Conservation (phyloP, 2,113 vertebrate species). For the Nettapus auritus region DNA sequence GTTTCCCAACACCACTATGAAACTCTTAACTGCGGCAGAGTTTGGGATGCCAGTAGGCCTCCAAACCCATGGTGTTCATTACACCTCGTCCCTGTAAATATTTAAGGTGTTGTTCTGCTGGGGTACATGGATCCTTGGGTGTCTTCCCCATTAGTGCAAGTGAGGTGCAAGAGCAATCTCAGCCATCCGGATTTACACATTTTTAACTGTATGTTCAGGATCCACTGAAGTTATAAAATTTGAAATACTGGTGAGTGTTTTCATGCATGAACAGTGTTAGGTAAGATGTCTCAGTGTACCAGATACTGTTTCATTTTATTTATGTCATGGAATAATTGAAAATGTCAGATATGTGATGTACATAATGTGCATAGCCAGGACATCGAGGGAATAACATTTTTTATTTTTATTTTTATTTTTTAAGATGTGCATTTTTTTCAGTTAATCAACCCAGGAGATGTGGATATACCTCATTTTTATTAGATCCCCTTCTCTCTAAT, state of each 20-base stretch:
- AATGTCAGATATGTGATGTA: not conserved
- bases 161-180: not conserved
- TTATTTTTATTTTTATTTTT: not conserved
- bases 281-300: not conserved
- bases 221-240: not conserved
- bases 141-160: not conserved
- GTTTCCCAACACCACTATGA: not conserved
- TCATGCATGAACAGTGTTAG: not conserved
- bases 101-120: not conserved
- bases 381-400: not conserved
- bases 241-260: not conserved
- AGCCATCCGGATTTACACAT: not conserved
- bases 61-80: not conserved
- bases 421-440: not conserved
- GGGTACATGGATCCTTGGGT: accelerated
- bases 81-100: not conserved
- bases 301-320: not conserved
- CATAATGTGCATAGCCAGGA: not conserved
- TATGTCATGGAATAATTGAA: not conserved
- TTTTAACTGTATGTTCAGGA: not conserved
- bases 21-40: not conserved
- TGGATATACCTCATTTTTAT: not conserved
- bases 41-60: not conserved
- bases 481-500: not conserved
- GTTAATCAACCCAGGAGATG: not conserved